A percentile compares a stretch with the other conserved stretches of the same genome.
phyloP scores from a whole-genome alignment of 2,888 invertebrate genomes.

The Chymomyza fuscimana region DNA sequence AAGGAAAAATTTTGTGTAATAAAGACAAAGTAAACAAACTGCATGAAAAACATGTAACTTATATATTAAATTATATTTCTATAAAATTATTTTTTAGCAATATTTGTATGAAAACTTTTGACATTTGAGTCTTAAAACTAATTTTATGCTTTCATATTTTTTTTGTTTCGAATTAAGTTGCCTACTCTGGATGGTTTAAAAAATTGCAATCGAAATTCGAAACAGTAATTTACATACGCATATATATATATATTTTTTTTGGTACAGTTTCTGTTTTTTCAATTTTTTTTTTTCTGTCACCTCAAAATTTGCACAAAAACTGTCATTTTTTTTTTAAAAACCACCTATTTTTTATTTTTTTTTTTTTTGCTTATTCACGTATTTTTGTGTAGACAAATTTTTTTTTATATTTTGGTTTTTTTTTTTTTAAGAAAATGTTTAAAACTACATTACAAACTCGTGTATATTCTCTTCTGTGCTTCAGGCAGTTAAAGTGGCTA shows the following conservation, averaged over 20 bases:
- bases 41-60: neutral
- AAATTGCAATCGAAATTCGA: too few relatives aligned
- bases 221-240: too few relatives aligned
- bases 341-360: slow-evolving; percentile 14
- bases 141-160: neutral
- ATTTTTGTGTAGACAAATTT: slow-evolving; percentile 23
- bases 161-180: too few relatives aligned
- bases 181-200: too few relatives aligned
- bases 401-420: slow-evolving; percentile 28
- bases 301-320: slow-evolving; percentile 33
- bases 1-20: slow-evolving; percentile 21
- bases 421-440: slow-evolving; percentile 41
- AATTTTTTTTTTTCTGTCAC: slow-evolving; percentile 5
- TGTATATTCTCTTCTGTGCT: slow-evolving; percentile 63
- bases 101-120: neutral
- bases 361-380: slow-evolving; percentile 8
- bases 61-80: neutral
- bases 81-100: slow-evolving; percentile 9
- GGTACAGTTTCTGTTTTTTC: slow-evolving; percentile 17
- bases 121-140: slow-evolving; percentile 34
- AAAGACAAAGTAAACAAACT: slow-evolving; percentile 11
- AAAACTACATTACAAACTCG: slow-evolving; percentile 56
- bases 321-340: slow-evolving; percentile 23
- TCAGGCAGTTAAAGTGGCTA: slow-evolving; percentile 71
- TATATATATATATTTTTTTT: slow-evolving; percentile 4